Base-by-base conservation (phyloP, 2,113 vertebrate genomes). In the Eptesicus fuscus region DNA sequence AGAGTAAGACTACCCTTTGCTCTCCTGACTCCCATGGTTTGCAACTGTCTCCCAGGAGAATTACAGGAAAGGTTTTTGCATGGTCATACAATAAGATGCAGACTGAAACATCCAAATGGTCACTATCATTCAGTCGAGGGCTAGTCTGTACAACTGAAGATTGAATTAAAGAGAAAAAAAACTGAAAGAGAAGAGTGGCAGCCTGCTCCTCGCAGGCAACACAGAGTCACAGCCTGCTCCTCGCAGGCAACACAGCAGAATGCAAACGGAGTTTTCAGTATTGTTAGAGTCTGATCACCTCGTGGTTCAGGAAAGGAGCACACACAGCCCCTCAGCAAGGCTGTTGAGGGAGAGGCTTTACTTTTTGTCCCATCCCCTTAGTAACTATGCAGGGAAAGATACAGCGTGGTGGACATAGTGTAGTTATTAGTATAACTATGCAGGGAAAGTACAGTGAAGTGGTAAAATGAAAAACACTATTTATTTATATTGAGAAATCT, bases 81-180 rank as follows among this genome's bases (percentile, higher is more conserved):
- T 1, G 23, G 5, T 59, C 35, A 13, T 63, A n/a, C 47, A 51
- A 12, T 18, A 37, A 65, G 87, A 76, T 37, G 85, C 49, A 65
- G 28, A 11, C 5, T 0, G 16, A 61, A 22, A 44, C 22, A 23
- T 22, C 28, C n/a, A 47, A 18, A 44, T 2, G 20, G 13, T 25
- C 47, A 47, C n/a, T 0, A 3, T n/a, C 16, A 16, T 14, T 63
- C 65, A 51, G 13, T 4, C 14, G 25, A 56, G 10, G 47, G 53
- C 32, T 28, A 37, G 37, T n/a, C 0, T 47, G 8, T 25, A 22
- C 9, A 32, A 70, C 0, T 59, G 42, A 85, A 76, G 83, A 76
- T 0, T 22, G 13, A 37, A 83, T 42, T 63, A 51, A 63, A 85
- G 25, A 49, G 40, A 51, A 51, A 73, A 70, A 37, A 53, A 53